These are phyloP conservation scores for Andinoacara biseriatus DNA, from an alignment of 2,113 vertebrate species.

Conservation along the genomic window DNA sequence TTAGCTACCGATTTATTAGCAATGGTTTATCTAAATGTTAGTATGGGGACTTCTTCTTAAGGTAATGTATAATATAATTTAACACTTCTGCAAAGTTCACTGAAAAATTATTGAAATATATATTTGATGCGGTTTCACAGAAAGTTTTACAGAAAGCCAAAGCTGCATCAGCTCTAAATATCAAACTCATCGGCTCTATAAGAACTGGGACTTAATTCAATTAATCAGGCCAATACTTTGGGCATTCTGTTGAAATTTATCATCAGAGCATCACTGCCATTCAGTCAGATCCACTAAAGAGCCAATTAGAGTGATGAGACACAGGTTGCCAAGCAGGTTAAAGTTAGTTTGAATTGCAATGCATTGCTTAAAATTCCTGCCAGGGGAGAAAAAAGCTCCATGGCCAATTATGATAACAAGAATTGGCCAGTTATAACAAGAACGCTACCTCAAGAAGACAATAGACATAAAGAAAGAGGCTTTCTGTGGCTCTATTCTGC, in stretches of 20 bases:
- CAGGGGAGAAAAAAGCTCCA: slow-evolving; percentile 42
- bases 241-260: slow-evolving; percentile 81
- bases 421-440: slow-evolving; percentile 68
- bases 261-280: slow-evolving; percentile 83
- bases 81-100: neutral
- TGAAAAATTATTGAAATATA: neutral
- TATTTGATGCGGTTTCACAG: neutral
- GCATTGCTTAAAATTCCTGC: slow-evolving; percentile 70
- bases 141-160: neutral
- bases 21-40: neutral
- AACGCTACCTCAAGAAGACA: slow-evolving; percentile 71
- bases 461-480: slow-evolving; percentile 60
- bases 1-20: neutral
- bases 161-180: neutral
- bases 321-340: slow-evolving; percentile 86
- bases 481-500: slow-evolving; percentile 67
- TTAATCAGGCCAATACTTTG: slow-evolving; percentile 53
- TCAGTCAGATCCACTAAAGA: slow-evolving; percentile 87
- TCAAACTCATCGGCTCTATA: neutral
- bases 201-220: slow-evolving; percentile 6
- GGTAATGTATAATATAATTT: neutral
- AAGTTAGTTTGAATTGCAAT: slow-evolving; percentile 76
- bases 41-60: too few relatives aligned
- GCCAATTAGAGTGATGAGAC: slow-evolving; percentile 87
- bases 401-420: slow-evolving; percentile 83